These are phyloP conservation scores for Cepphus grylle DNA, from an alignment of 2,113 vertebrate species.

Conservation along the genomic window DNA sequence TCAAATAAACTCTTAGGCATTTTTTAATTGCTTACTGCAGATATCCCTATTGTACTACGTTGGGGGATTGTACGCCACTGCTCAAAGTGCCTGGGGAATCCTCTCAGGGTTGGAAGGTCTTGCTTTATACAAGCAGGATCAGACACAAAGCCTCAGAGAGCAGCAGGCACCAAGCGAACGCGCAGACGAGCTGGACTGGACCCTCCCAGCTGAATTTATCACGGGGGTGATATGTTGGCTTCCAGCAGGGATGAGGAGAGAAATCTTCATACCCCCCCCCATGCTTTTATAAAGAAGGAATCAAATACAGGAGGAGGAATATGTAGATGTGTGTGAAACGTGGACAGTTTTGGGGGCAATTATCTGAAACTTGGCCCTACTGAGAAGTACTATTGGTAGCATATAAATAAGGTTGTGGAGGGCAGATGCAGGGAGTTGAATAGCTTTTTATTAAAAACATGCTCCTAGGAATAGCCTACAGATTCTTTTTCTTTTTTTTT, in stretches of 20 bases:
- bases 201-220: not conserved
- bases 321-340: not conserved
- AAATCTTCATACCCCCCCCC: not conserved
- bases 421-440: not conserved
- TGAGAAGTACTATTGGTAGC: not conserved
- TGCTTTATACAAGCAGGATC: accelerated
- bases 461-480: not conserved
- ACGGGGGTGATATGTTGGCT: not conserved
- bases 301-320: not conserved
- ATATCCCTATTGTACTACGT: not conserved
- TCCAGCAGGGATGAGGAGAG: not conserved
- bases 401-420: not conserved
- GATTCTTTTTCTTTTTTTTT: not conserved
- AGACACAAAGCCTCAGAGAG: not conserved
- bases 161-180: no score
- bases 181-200: not conserved
- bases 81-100: not conserved
- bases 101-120: not conserved
- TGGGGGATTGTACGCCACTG: not conserved
- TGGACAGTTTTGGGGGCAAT: not conserved
- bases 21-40: not conserved
- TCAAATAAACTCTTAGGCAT: not conserved
- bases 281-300: not conserved
- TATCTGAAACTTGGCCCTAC: not conserved
- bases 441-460: not conserved